A percentile compares a stretch with the other conserved stretches of the same genome.
phyloP scores from a whole-genome alignment of 2,797 vertebrate genomes.

The Pogoniulus pusillus region DNA sequence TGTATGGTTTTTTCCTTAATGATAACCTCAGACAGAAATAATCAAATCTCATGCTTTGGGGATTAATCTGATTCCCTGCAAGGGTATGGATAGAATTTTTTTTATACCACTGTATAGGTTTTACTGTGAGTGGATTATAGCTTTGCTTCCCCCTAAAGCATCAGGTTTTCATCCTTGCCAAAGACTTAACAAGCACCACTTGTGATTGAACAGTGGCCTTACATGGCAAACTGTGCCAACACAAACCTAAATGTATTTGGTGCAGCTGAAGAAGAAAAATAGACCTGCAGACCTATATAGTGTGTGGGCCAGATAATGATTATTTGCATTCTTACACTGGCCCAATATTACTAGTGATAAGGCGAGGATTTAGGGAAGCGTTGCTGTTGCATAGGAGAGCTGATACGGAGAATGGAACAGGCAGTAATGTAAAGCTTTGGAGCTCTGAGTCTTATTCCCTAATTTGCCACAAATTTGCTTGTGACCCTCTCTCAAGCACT shows the following conservation, averaged over 20 bases:
- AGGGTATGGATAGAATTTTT: slow-evolving; percentile 17
- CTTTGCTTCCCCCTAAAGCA: background rate
- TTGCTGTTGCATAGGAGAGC: background rate
- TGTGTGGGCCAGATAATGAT: background rate
- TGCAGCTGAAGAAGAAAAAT: background rate
- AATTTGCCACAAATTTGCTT: background rate
- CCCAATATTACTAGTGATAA: background rate
- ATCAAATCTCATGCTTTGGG: slow-evolving; percentile 70
- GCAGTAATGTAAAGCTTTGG: background rate
- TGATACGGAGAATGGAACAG: background rate
- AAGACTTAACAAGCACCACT: background rate
- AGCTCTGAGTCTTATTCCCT: background rate
- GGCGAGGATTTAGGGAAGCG: background rate
- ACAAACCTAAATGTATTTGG: background rate
- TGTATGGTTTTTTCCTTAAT: slow-evolving; percentile 61
- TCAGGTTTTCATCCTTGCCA: background rate
- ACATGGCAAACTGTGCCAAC: background rate
- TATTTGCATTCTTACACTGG: background rate
- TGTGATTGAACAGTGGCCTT: background rate
- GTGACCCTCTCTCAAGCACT: slow-evolving; percentile 25
- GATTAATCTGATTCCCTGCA: slow-evolving; percentile 72
- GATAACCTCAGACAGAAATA: slow-evolving; percentile 70
- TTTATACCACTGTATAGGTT: background rate
- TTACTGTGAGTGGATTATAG: slow-evolving; percentile 25
- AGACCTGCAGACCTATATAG: background rate